Conservation (phyloP, 2,888 invertebrate genomes). For the Andricus quercusramuli region DNA sequence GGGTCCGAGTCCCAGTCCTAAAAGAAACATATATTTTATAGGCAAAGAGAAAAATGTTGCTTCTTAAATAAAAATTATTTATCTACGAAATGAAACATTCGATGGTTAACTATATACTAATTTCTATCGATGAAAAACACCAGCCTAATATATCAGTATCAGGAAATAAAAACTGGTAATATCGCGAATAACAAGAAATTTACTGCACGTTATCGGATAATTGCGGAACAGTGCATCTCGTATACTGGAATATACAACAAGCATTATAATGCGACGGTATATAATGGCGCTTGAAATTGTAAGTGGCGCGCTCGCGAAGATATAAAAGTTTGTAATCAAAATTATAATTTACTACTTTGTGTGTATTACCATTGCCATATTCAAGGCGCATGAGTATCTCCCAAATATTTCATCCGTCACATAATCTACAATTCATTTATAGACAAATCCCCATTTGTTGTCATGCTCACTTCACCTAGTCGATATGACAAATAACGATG, state of each 20-base stretch:
- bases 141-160: background rate
- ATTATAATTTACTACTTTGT: background rate
- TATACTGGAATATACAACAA: background rate
- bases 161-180: conserved; percentile 12
- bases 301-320: background rate
- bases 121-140: background rate
- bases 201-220: conserved; percentile 26
- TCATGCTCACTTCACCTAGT: too few species aligned
- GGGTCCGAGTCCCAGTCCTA: conserved; percentile 74
- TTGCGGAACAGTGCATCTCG: conserved; percentile 6
- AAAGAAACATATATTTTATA: conserved; percentile 42
- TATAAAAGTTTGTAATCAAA: background rate
- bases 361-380: background rate
- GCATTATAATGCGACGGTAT: background rate
- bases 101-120: background rate
- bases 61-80: background rate
- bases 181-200: conserved; percentile 4
- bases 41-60: background rate
- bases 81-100: background rate
- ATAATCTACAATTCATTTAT: too few species aligned
- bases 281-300: background rate
- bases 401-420: too few species aligned
- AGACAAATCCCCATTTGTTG: too few species aligned
- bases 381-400: too few species aligned
- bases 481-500: too few species aligned